Conservation (phyloP, 2,888 invertebrate genomes). For the Ctena decussata region DNA sequence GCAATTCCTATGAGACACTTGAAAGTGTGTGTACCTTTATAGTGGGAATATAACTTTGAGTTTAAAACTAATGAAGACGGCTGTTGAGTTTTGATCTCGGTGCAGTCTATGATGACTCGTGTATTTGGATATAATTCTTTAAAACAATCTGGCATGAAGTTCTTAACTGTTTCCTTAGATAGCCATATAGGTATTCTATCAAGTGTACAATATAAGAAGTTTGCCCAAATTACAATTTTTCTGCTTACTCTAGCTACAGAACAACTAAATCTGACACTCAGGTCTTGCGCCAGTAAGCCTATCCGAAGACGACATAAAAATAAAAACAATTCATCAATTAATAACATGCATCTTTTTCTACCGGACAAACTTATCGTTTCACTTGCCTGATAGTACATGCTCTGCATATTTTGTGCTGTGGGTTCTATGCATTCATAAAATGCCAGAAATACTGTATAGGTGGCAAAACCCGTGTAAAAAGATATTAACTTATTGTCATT, state of each 20-base stretch:
- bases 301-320: slow-evolving; percentile 37
- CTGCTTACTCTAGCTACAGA: slow-evolving; percentile 41
- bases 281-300: slow-evolving; percentile 37
- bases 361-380: slow-evolving; percentile 29
- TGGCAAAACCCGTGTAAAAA: slow-evolving; percentile 46
- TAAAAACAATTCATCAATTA: slow-evolving; percentile 52
- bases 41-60: slow-evolving; percentile 51
- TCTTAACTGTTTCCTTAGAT: slow-evolving; percentile 6
- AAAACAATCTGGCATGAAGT: slow-evolving; percentile 40
- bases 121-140: slow-evolving; percentile 25
- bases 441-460: not conserved
- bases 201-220: slow-evolving; percentile 38
- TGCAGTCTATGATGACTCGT: slow-evolving; percentile 16
- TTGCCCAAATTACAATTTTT: slow-evolving; percentile 48
- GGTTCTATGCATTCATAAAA: slow-evolving; percentile 32
- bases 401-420: slow-evolving; percentile 30
- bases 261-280: slow-evolving; percentile 44
- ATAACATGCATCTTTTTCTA: no score
- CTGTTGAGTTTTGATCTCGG: no score
- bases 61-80: slow-evolving; percentile 41
- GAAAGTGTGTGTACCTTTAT: slow-evolving; percentile 51
- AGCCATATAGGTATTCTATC: slow-evolving; percentile 40
- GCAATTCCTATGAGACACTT: slow-evolving; percentile 47
- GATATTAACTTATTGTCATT: slow-evolving; percentile 23
- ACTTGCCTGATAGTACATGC: slow-evolving; percentile 30